These are phyloP conservation scores for Burhinus oedicnemus DNA, from an alignment of 2,113 vertebrate genomes.

Conservation along the genomic window DNA sequence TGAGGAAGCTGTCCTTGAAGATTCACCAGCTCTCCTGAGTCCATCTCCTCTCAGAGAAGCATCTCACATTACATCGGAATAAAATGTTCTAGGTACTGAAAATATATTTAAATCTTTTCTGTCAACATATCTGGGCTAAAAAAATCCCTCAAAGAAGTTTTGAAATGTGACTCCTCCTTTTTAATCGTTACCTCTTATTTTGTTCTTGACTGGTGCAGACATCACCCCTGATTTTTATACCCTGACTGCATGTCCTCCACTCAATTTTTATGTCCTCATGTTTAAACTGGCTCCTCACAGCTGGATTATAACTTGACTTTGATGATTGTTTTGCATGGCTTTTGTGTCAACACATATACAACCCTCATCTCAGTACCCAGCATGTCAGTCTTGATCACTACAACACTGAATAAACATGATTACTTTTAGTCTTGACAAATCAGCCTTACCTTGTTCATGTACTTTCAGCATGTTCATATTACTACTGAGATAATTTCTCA, in stretches of 20 bases:
- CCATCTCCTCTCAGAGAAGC: not conserved
- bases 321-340: not conserved
- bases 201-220: not conserved
- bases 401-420: not conserved
- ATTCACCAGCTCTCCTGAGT: not conserved
- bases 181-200: not conserved
- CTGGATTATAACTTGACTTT: not conserved
- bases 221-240: not conserved
- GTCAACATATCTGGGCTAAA: not conserved
- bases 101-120: not conserved
- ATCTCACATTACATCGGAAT: not conserved
- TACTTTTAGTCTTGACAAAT: not conserved
- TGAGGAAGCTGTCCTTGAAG: not conserved
- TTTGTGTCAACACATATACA: not conserved
- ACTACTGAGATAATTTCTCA: not conserved
- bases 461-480: not conserved
- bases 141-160: not conserved
- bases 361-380: not conserved
- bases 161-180: not conserved
- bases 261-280: not conserved
- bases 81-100: not conserved
- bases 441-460: not conserved
- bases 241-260: not conserved
- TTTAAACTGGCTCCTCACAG: not conserved
- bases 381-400: not conserved